A percentile compares a stretch with the other conserved stretches of the same genome.
These are phyloP conservation scores for Drosophila bocqueti DNA, from an alignment of 1,140 invertebrate species.

Conservation along the genomic window DNA sequence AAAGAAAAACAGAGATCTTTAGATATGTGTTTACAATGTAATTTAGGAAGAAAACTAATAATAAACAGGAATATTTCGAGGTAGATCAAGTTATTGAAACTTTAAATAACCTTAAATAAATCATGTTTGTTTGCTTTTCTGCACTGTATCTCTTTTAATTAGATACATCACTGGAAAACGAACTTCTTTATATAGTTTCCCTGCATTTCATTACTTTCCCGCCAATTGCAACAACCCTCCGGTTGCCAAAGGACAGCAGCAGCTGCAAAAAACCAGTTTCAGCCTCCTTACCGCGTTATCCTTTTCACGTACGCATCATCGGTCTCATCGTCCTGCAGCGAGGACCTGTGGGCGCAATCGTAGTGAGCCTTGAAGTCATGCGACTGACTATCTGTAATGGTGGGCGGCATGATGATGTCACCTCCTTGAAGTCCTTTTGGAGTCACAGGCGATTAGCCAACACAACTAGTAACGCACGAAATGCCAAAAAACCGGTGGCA, in stretches of 20 bases:
- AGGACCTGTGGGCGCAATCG: constrained; percentile 45
- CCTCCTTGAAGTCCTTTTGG: constrained; percentile 46
- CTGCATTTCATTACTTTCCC: constrained; percentile 3
- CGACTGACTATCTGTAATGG: constrained; percentile 56
- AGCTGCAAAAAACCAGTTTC: constrained; percentile 48
- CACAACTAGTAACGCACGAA: constrained; percentile 17
- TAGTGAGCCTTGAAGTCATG: constrained; percentile 67
- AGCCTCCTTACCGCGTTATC: constrained; percentile 70
- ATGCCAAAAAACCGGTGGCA: not conserved
- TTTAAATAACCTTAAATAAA: not conserved
- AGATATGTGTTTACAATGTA: not conserved
- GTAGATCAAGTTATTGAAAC: no score
- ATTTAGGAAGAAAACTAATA: not conserved
- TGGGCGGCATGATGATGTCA: constrained; percentile 79
- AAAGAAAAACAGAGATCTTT: not conserved
- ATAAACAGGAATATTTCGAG: not conserved
- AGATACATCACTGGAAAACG: no score
- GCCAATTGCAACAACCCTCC: constrained; percentile 32
- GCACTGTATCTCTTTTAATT: not conserved
- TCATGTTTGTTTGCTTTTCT: not conserved
- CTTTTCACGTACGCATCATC: constrained; percentile 58
- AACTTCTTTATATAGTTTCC: not conserved
- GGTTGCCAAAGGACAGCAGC: constrained; percentile 18
- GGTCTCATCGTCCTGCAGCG: constrained; percentile 58
- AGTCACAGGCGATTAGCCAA: not conserved